Evolutionary conservation across 2,888 invertebrate species (phyloP), one percentile per base, ranked within the genome.

Genomic region (Meiosimyza platycephala): DNA sequence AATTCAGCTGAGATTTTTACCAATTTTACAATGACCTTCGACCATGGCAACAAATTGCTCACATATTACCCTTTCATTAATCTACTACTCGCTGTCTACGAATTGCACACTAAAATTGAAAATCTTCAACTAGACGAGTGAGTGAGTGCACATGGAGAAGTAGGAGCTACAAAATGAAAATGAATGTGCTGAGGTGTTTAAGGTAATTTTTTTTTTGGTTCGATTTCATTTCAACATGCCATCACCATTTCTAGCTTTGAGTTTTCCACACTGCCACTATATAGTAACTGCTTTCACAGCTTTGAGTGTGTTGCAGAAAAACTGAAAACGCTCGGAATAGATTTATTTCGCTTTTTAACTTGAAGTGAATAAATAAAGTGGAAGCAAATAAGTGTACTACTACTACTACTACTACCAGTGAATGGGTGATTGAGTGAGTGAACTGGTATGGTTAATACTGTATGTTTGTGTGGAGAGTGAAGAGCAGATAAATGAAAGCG

Each of bases 271-370:
- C 51, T 22, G 22, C 6, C 12, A 16, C 28, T 28, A 33, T n/a
- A 11, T 40, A 28, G 40, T 40, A 40, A 1, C 6, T 11, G 33
- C 47, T 47, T 16, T 0, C 62, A 47, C 62, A 62, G 11, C 47
- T 47, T 12, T 33, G 5, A 5, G 33, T 40, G 16, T n/a, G 47
- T 33, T n/a, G 33, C 47, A 62, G 12, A 62, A 12, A 40, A n/a
- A 15, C 28, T 28, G 40, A 18, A 60, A 40, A 40, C 16, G 16
- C 51, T 69, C n/a, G n/a, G 60, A 69, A 62, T 69, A 40, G 62
- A 60, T 69, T 60, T 69, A 69, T 69, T 59, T 69, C 69, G 69
- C 69, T 69, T 69, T 69, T 69, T 52, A 69, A 50, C 60, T 51
- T 60, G 52, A 69, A 59, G 68, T 59, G 47, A 15, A 40, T 66